phyloP scores from a whole-genome alignment of 1,140 invertebrate genomes.

The Oreohelix idahoensis region DNA sequence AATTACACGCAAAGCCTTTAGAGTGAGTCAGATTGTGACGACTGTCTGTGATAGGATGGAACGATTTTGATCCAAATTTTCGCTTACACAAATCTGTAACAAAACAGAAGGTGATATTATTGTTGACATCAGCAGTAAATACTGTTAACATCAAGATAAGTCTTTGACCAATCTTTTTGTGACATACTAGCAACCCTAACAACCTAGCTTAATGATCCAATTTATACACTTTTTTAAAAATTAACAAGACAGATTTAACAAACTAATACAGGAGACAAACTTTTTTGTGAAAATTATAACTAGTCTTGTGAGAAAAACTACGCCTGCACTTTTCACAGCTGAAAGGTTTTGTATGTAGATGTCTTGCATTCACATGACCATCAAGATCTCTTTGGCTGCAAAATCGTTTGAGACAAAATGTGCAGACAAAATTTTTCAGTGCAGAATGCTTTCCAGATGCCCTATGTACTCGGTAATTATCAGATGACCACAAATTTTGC shows the following conservation, averaged over 20 bases:
- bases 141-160: not conserved
- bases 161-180: not conserved
- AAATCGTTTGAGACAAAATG: slow-evolving; percentile 38
- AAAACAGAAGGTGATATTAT: slow-evolving; percentile 16
- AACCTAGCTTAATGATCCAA: too few relatives aligned
- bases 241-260: too few relatives aligned
- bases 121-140: not conserved
- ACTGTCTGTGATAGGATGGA: not conserved
- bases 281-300: slow-evolving; percentile 38
- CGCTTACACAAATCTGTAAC: slow-evolving; percentile 26
- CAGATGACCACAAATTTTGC: not conserved
- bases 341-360: slow-evolving; percentile 37
- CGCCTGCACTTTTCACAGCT: slow-evolving; percentile 30
- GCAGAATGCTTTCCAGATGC: not conserved
- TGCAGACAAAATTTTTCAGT: slow-evolving; percentile 31
- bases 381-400: slow-evolving; percentile 23
- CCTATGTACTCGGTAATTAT: not conserved
- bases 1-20: slow-evolving; percentile 39
- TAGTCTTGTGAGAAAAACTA: slow-evolving; percentile 36
- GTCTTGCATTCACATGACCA: slow-evolving; percentile 36
- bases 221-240: too few relatives aligned
- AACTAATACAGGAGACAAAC: slow-evolving; percentile 9
- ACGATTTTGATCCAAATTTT: slow-evolving; percentile 20
- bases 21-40: not conserved
- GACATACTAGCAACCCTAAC: not conserved